Conservation (phyloP, 2,113 vertebrate species). For the Melierax canorus region DNA sequence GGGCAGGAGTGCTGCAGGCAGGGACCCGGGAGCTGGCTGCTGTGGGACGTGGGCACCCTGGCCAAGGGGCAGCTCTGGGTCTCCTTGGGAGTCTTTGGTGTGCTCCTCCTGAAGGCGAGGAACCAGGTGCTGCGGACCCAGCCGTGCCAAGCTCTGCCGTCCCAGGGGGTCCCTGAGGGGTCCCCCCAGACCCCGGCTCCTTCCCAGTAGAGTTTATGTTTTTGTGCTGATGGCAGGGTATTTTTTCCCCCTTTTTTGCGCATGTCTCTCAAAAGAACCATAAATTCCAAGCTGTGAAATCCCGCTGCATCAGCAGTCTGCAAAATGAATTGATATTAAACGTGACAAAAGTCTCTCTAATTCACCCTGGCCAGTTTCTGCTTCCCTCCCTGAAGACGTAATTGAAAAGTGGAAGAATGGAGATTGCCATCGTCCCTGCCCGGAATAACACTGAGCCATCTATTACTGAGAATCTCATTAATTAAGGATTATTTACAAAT, state of each 20-base stretch:
- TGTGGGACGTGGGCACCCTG: accelerated
- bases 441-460: not conserved
- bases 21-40: not conserved
- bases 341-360: conserved; percentile 82
- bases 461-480: conserved; percentile 25
- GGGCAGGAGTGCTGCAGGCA: not conserved
- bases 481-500: conserved; percentile 67
- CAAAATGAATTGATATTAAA: conserved; percentile 88
- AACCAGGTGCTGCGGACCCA: not conserved
- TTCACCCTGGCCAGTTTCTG: conserved; percentile 71
- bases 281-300: conserved; percentile 80
- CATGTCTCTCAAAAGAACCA: conserved; percentile 83
- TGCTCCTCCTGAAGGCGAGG: too few relatives aligned
- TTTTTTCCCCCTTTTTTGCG: conserved; percentile 74
- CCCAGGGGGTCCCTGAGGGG: not conserved
- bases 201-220: not conserved
- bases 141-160: not conserved
- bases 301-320: conserved; percentile 85
- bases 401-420: conserved; percentile 48
- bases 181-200: not conserved
- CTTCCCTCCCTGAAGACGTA: not conserved
- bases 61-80: accelerated
- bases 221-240: conserved; percentile 81
- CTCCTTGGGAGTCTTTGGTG: not conserved
- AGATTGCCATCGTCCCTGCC: conserved; percentile 2